These are phyloP conservation scores for Nematostella vectensis DNA, from an alignment of 92 coral and sea anemone genomes.

Conservation along the genomic window DNA sequence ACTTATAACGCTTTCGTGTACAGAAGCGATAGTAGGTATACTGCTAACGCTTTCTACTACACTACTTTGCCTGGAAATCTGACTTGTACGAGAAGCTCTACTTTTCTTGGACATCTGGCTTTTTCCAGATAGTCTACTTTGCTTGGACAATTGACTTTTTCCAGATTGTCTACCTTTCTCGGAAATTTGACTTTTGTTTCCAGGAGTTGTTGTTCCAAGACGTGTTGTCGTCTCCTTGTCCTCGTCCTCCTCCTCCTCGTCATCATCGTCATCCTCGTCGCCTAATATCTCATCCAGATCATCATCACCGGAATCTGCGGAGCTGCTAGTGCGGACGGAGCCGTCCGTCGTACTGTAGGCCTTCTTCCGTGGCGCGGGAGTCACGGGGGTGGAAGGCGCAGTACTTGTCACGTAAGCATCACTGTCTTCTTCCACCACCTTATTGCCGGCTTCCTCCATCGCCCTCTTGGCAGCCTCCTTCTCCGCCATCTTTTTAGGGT, in stretches of 20 bases:
- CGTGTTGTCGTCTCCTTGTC: slow-evolving; percentile 1
- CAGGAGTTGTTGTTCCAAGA: neutral
- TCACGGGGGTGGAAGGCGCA: slow-evolving; percentile 6
- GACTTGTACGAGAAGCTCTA: too few relatives aligned
- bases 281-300: slow-evolving; percentile 14
- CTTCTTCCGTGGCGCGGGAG: neutral
- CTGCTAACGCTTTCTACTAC: slow-evolving; percentile 32
- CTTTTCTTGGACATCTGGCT: slow-evolving; percentile 12
- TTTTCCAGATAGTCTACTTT: slow-evolving; percentile 25
- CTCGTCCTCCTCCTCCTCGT: slow-evolving; percentile 15
- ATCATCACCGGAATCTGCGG: slow-evolving; percentile 14
- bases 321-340: slow-evolving; percentile 14
- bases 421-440: neutral
- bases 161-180: too few relatives aligned
- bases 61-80: too few relatives aligned
- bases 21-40: slow-evolving; percentile 33
- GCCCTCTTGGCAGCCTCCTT: neutral
- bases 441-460: neutral
- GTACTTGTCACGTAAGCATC: slow-evolving; percentile 18
- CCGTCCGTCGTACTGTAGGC: slow-evolving; percentile 3
- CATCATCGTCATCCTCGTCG: slow-evolving; percentile 27
- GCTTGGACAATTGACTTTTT: too few relatives aligned
- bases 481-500: slow-evolving; percentile 3
- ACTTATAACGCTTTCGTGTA: slow-evolving; percentile 4
- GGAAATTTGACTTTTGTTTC: slow-evolving; percentile 10